Base-by-base conservation (phyloP, 1,140 invertebrate genomes). In the Wiebesia pumilae region DNA sequence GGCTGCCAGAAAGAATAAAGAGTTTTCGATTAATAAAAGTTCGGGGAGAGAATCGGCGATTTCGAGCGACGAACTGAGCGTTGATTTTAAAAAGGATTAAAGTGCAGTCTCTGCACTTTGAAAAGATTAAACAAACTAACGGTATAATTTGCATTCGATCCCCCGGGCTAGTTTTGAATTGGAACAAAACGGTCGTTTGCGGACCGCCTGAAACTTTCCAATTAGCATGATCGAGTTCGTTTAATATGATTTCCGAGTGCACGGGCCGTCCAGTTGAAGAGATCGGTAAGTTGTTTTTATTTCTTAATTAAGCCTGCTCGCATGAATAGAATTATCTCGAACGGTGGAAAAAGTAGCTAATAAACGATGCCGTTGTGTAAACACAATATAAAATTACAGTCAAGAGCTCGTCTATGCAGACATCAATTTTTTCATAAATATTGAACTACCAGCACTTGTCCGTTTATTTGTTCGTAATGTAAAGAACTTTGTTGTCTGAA, bases 1-100 rank as follows among this genome's bases (percentile, higher is more conserved):
- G 81, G 92, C 93, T 93, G 89, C 91, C 92, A 88, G 65, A 92
- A 81, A 87, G 86, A 88, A 40, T 87, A 51, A 10, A 82, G 9
- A 51, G 24, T 82, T 16, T 69, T 82, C n/a, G 16, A 51, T 82
- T 82, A 82, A 19, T 69, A 69, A 27, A 75, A 24, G 19, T 21
- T 19, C 24, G 35, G 35, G 21, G 12, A n/a, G 33, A 21, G 14
- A 54, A 19, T 33, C 19, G 35, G 19, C 30, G 51, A 14, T 7
- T 10, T 67, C 47, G 78, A 21, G 54, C 33, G 58, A 65, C 24
- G 24, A 24, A 38, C 35, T 27, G 78, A 65, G 6, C 3, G n/a
- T 6, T 14, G 35, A 69, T 3, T 62, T 24, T 12, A 71, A 71
- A 19, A 33, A 82, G 71, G 6, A 71, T 54, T 79, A 58, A 54